Conservation (phyloP, 1,140 invertebrate genomes). For the Neodiprion pinetum region DNA sequence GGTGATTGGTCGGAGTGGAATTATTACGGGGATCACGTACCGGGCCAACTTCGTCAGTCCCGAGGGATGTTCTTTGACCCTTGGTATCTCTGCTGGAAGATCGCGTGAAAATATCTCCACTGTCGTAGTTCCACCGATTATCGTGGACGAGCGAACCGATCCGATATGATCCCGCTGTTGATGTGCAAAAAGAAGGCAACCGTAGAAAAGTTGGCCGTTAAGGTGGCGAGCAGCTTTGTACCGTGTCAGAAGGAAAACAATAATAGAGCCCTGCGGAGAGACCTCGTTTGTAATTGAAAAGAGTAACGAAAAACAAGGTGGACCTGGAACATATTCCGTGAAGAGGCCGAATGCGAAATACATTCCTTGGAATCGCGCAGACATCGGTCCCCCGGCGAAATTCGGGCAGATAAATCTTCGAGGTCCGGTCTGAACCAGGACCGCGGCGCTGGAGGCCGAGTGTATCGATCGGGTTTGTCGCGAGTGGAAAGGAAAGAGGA, state of each 20-base stretch:
- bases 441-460: conserved; percentile 5
- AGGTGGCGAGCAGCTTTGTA: no score
- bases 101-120: no score
- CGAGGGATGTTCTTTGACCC: neutral
- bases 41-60: neutral
- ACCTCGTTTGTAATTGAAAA: conserved; percentile 1
- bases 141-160: no score
- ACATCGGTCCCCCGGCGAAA: conserved; percentile 2
- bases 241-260: neutral
- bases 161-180: no score
- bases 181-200: no score
- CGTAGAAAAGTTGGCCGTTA: no score
- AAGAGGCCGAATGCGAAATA: conserved; percentile 58
- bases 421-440: neutral
- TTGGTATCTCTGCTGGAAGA: no score
- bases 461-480: conserved; percentile 6
- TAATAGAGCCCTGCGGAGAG: neutral
- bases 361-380: conserved; percentile 51
- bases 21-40: neutral
- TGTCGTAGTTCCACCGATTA: no score
- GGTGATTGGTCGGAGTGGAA: neutral
- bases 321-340: conserved; percentile 43
- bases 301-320: neutral
- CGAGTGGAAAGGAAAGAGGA: neutral
- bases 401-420: conserved; percentile 1